These are phyloP conservation scores for Lithophane ornitopus DNA, from an alignment of 2,888 invertebrate genomes.

Conservation along the genomic window DNA sequence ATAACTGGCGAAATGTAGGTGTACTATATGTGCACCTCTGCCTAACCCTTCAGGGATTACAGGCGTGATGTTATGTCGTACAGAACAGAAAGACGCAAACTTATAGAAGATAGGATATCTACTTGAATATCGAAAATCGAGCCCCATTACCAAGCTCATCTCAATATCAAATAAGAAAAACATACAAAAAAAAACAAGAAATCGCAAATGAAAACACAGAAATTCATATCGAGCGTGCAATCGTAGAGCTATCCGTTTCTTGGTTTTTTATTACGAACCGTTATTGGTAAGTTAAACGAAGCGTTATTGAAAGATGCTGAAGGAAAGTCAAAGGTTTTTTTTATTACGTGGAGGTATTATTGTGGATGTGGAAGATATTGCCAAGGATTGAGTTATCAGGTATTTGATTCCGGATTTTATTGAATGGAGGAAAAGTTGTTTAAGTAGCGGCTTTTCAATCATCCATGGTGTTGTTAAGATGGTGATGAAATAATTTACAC, in stretches of 20 bases:
- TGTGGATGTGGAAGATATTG: conserved; percentile 4
- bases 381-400: neutral
- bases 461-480: neutral
- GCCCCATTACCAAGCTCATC: conserved; percentile 1
- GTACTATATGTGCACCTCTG: neutral
- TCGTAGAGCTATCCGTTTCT: conserved; percentile 20
- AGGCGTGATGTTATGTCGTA: neutral
- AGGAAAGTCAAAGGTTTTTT: conserved; percentile 19
- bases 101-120: neutral
- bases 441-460: neutral
- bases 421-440: neutral
- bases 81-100: neutral
- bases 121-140: neutral
- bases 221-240: conserved; percentile 31
- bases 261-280: conserved; percentile 30
- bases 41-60: neutral
- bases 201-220: neutral
- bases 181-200: neutral
- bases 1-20: neutral
- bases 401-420: neutral
- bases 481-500: too few relatives aligned
- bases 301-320: conserved; percentile 26
- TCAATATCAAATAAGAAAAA: conserved; percentile 8
- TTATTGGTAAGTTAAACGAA: conserved; percentile 21
- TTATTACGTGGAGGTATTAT: conserved; percentile 8